Conservation (phyloP, 2,113 vertebrate genomes). For the Nothobranchius kuhntae region DNA sequence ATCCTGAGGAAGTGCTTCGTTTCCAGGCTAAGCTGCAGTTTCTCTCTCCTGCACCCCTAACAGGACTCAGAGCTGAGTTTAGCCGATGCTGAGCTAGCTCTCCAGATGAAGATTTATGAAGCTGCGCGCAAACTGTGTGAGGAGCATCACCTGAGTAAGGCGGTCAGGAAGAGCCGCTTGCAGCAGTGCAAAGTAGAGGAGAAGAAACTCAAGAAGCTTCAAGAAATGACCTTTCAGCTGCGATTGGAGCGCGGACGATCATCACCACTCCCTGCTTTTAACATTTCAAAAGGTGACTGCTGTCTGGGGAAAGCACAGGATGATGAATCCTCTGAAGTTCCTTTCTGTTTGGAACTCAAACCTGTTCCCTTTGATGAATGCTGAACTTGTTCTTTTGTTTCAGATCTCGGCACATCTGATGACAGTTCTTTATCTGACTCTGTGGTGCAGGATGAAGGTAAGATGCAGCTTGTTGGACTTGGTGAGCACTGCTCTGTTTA, state of each 20-base stretch:
- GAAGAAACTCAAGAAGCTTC: slow-evolving; percentile 84
- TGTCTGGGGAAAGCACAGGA: not conserved
- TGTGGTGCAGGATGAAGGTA: slow-evolving; percentile 84
- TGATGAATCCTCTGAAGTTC: not conserved
- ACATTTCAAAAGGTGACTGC: slow-evolving; percentile 50
- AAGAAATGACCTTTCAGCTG: slow-evolving; percentile 79
- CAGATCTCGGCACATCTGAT: slow-evolving; percentile 82
- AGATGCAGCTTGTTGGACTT: slow-evolving; percentile 17
- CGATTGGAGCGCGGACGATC: slow-evolving; percentile 66
- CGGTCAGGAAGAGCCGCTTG: slow-evolving; percentile 81
- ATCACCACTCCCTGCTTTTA: slow-evolving; percentile 72
- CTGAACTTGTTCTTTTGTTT: not conserved
- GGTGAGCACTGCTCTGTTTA: not conserved
- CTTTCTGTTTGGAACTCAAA: no score
- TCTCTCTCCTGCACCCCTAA: not conserved
- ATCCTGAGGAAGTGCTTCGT: not conserved
- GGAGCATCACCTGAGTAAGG: slow-evolving; percentile 82
- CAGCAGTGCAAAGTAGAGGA: slow-evolving; percentile 81
- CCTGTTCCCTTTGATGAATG: no score
- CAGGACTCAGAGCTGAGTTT: slow-evolving; percentile 82
- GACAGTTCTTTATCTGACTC: slow-evolving; percentile 86
- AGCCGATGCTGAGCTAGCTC: slow-evolving; percentile 83
- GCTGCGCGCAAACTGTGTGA: slow-evolving; percentile 82
- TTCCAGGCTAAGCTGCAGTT: not conserved
- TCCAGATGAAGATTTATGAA: slow-evolving; percentile 89